Conservation (phyloP, 2,888 invertebrate genomes). For the Heliconius aoede region DNA sequence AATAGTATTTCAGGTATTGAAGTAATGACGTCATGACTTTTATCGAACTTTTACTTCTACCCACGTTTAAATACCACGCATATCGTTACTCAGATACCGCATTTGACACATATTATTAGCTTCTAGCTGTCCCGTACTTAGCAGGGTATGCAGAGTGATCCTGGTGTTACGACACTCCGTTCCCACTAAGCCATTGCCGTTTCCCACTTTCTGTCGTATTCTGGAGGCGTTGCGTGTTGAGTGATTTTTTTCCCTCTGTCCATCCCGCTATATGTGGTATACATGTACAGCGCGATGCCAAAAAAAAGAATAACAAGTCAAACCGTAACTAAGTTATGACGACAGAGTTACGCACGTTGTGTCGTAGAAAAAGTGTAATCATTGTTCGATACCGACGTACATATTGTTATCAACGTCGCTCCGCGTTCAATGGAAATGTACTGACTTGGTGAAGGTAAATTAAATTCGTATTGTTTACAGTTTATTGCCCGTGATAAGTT, state of each 20-base stretch:
- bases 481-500: conserved; percentile 16
- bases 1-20: neutral
- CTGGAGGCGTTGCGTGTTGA: too few species aligned
- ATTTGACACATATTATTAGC: too few species aligned
- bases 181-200: too few species aligned
- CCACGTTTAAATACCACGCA: neutral
- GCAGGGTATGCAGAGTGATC: too few species aligned
- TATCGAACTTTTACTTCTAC: neutral
- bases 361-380: conserved; percentile 13
- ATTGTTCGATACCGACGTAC: conserved; percentile 9
- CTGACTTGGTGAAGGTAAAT: neutral
- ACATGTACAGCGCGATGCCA: neutral
- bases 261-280: neutral
- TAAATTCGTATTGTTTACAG: neutral
- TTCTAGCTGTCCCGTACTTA: too few species aligned
- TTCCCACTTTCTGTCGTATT: too few species aligned
- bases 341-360: conserved; percentile 2
- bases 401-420: neutral
- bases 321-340: conserved; percentile 9
- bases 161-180: too few species aligned
- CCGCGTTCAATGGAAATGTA: neutral
- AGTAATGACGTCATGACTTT: too few species aligned
- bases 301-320: neutral
- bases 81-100: neutral
- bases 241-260: neutral